Evolutionary conservation across 2,113 vertebrate genomes (phyloP), one percentile per base, ranked within the genome.

Genomic region (Lagopus leucura): DNA sequence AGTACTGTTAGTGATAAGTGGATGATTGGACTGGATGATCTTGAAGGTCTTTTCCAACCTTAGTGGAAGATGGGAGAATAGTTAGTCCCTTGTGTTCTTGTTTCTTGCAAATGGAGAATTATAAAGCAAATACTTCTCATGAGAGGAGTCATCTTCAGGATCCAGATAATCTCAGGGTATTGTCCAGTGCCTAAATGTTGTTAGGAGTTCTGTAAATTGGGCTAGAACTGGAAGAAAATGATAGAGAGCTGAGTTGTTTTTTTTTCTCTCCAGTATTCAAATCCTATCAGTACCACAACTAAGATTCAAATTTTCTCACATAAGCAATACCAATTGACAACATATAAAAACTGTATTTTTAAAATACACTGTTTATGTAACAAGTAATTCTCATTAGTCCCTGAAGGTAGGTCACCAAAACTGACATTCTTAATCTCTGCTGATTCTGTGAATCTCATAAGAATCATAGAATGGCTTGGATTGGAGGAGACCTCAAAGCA

Each of bases 61-160:
- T 38, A 10, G 38, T 38, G 38, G 38, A 94, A 91, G 61, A 74
- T 10, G 47, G 43, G 57, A 85, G 8, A 64, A n/a, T 67, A 47
- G 19, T 43, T 65, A 71, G 55, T 88, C 34, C 30, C 55, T 94
- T 91, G 52, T 82, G 38, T 83, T 61, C 75, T 88, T 71, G 42
- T 61, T 60, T 88, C 67, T 86, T 71, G 30, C 60, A 84, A 84
- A 61, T 8, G 70, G 27, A 58, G 25, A 57, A 73, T 88, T 92
- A 74, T 58, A 27, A 77, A 92, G 4, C 55, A 77, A 67, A 24
- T 43, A 58, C 40, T 55, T 89, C 88, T 88, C 38, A 82, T n/a
- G 11, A 92, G 1, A 80, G 1, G 60, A 40, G 8, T 91, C 20
- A 25, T 67, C 89, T 91, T 88, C 27, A 80, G 60, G 32, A 82